Base-by-base conservation (phyloP, 2,888 invertebrate species). In the Ypsolopha scabrella region DNA sequence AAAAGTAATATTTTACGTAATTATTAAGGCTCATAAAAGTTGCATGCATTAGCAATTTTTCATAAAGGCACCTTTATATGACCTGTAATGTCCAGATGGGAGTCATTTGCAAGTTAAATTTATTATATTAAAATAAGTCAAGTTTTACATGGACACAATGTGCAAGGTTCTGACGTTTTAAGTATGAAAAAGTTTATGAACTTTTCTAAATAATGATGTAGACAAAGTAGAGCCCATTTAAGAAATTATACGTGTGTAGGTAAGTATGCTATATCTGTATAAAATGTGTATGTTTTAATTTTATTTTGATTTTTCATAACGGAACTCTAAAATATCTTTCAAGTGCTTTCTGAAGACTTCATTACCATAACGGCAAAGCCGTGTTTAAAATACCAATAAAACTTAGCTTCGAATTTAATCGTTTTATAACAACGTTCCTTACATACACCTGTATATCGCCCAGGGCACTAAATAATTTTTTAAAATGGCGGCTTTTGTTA, bases 381-480 rank as follows among this genome's bases (percentile, higher is more conserved):
- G n/a, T n/a, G n/a, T n/a, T n/a, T 11, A 14, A 43, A 43, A 43
- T 43, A 14, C 13, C 43, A 43, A 43, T 14, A 41, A 13, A 41
- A 14, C 41, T 41, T 14, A 13, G 11, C 7, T 41, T 11, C 41
- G 41, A 54, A 54, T 61, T 62, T 67, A 71, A 73, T 69, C 67
- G 65, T 62, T 65, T 69, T 69, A 67, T 68, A 72, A 74, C 66
- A 63, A 65, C 67, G 53, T 65, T 58, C 60, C 63, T 65, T 58
- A 61, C 59, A 58, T 59, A 60, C 58, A 59, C 58, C 6, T 36
- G 34, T 35, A 14, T 7, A 10, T 38, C 44, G 50, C 41, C 33
- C 34, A 41, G n/a, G 46, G 52, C 52, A 58, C 60, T 60, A 60
- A 68, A 65, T 65, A 70, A 68, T 70, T 69, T 72, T 58, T 61